Conservation (phyloP, 2,113 vertebrate genomes). For the Rhinolophus ferrumequinum region DNA sequence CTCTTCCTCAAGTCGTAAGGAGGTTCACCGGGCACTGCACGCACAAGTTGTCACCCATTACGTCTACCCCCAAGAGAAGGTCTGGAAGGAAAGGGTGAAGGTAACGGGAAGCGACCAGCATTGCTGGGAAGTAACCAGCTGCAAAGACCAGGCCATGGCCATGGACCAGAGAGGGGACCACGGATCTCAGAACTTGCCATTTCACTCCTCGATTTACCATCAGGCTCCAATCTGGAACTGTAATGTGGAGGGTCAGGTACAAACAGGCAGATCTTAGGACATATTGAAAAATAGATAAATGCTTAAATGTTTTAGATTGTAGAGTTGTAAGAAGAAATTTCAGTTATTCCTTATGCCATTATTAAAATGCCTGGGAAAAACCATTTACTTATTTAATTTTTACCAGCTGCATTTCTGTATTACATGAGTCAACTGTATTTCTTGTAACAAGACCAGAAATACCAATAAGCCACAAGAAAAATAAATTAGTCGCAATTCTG, state of each 20-base stretch:
- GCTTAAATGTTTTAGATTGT: background rate
- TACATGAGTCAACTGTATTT: background rate
- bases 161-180: background rate
- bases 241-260: background rate
- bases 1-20: background rate
- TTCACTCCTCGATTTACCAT: background rate
- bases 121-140: too few species aligned
- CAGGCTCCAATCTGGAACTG: background rate
- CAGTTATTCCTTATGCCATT: background rate
- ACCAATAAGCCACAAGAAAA: slow-evolving; percentile 4
- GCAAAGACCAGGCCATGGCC: background rate
- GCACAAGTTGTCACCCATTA: background rate
- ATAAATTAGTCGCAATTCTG: background rate
- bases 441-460: background rate
- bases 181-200: background rate
- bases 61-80: background rate
- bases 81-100: background rate
- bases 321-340: background rate
- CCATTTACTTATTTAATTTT: background rate
- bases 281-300: slow-evolving; percentile 3
- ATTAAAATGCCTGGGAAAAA: slow-evolving; percentile 5
- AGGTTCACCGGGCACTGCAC: background rate
- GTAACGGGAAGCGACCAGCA: background rate
- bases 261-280: background rate
- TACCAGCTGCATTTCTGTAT: background rate